Percentiles rank a stretch among this genome's conserved stretches.
Evolutionary conservation across 2,888 invertebrate genomes (phyloP).

Genomic region (Oxytorus armatus): DNA sequence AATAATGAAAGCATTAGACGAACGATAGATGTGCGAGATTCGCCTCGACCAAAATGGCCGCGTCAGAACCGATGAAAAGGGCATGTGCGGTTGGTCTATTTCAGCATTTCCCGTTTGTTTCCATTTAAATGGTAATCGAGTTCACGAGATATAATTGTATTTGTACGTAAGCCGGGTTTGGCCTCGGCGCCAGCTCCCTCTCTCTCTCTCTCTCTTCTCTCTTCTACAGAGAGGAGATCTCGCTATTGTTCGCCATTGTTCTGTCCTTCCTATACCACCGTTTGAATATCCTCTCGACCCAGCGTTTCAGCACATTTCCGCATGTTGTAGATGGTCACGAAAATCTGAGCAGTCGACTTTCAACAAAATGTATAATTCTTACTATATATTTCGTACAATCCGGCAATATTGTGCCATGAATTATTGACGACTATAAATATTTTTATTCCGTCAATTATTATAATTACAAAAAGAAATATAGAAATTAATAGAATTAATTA

Average conservation of each 20-base stretch:
- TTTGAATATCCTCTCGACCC: constrained; percentile 77
- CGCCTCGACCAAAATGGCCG: constrained; percentile 59
- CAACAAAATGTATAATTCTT: constrained; percentile 24
- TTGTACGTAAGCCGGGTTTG: constrained; percentile 83
- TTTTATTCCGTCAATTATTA: neutral
- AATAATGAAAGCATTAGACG: constrained; percentile 35
- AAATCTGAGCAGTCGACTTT: constrained; percentile 48
- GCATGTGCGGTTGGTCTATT: constrained; percentile 77
- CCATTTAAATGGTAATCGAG: constrained; percentile 85
- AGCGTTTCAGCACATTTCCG: constrained; percentile 75
- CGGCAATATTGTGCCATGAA: neutral
- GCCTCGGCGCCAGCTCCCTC: constrained; percentile 76
- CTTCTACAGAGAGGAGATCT: constrained; percentile 40
- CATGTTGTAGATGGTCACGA: constrained; percentile 22
- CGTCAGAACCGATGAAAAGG: constrained; percentile 40
- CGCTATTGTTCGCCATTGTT: constrained; percentile 72
- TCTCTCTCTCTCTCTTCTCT: constrained; percentile 56
- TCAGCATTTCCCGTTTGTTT: constrained; percentile 84
- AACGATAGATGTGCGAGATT: constrained; percentile 52
- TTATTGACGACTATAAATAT: neutral
- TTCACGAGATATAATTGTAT: constrained; percentile 84
- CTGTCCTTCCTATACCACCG: constrained; percentile 48
- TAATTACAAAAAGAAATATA: neutral
- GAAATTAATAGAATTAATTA: neutral
- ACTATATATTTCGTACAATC: neutral